Base-by-base conservation (phyloP, 2,113 vertebrate genomes). In the Pholis gunnellus region DNA sequence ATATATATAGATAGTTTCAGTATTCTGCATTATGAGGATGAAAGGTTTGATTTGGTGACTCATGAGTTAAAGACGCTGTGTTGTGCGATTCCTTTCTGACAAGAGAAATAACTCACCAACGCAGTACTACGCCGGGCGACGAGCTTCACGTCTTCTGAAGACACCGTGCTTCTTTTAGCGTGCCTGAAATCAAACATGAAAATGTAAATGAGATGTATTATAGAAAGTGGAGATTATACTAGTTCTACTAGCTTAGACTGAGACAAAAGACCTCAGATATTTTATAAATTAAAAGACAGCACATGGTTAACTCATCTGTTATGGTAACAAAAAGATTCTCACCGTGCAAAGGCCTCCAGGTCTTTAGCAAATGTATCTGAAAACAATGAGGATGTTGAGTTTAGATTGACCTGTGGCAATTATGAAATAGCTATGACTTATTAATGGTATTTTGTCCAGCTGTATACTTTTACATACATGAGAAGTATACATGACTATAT, bases 301-400 rank as follows among this genome's bases (percentile, higher is more conserved):
- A n/a, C 2, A 60, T 7, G 13, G 2, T 10, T 25, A 34, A 42
- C 0, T 40, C 3, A 17, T 8, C 15, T 20, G 18, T 61, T 34
- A 56, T 36, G 22, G 11, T 74, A 13, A 34, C 0, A 67, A 31
- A 54, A 61, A 25, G 2, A 56, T 27, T 4, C 93, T 84, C 92
- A 99, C 98, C 96, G 97, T 52, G 98, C 95, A 94, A 99, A 99
- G 78, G 97, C 95, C 86, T 99, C 98, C 46, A 99, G 94, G 91
- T 99, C 98, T 89, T 92, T 97, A 6, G 97, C 97, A 95, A 99
- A 99, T 79, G 78, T 91, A 87, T 99, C 98, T 99, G 93, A 57
- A 93, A 63, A 54, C n/a, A 71, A 11, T 27, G 14, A 56, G 5
- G 5, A 38, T 42, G 14, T 27, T 29, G 9, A 27, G 42, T 57